Evolutionary conservation across 2,888 invertebrate species (phyloP).

Genomic region (Tachina lurida): DNA sequence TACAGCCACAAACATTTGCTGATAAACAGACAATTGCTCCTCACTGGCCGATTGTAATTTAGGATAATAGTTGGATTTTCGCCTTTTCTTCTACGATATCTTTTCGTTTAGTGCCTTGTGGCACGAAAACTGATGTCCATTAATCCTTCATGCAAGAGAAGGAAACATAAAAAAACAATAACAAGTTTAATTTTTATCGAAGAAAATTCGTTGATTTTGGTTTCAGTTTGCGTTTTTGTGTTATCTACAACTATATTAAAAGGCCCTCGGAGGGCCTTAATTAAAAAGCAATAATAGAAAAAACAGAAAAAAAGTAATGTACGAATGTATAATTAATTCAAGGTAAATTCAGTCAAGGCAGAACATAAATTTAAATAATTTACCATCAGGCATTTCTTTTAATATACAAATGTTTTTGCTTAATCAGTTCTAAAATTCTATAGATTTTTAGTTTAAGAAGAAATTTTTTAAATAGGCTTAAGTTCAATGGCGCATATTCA

Average conservation of each 20-base stretch:
- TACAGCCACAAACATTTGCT: slow-evolving; percentile 36
- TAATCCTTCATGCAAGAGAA: slow-evolving; percentile 58
- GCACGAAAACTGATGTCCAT: slow-evolving; percentile 59
- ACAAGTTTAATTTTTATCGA: slow-evolving; percentile 25
- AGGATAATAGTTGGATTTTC: slow-evolving; percentile 62
- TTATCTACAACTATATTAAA: not conserved
- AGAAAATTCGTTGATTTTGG: slow-evolving; percentile 32
- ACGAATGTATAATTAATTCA: too few relatives aligned
- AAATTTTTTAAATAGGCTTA: too few relatives aligned
- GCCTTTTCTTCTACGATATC: not conserved
- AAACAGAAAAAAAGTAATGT: too few relatives aligned
- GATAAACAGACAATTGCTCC: slow-evolving; percentile 65
- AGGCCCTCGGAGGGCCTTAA: not conserved
- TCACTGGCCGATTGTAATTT: slow-evolving; percentile 63
- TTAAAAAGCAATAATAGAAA: too few relatives aligned
- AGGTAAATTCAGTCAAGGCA: too few relatives aligned
- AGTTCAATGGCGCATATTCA: too few relatives aligned
- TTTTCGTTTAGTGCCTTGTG: slow-evolving; percentile 34
- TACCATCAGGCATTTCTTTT: too few relatives aligned
- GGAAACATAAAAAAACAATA: not conserved
- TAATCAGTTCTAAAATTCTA: too few relatives aligned
- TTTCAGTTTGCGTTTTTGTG: not conserved
- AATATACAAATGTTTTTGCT: too few relatives aligned
- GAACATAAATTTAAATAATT: too few relatives aligned
- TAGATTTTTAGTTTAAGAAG: too few relatives aligned